phyloP scores from a whole-genome alignment of 92 coral and sea anemone genomes.

The Porites evermanni region DNA sequence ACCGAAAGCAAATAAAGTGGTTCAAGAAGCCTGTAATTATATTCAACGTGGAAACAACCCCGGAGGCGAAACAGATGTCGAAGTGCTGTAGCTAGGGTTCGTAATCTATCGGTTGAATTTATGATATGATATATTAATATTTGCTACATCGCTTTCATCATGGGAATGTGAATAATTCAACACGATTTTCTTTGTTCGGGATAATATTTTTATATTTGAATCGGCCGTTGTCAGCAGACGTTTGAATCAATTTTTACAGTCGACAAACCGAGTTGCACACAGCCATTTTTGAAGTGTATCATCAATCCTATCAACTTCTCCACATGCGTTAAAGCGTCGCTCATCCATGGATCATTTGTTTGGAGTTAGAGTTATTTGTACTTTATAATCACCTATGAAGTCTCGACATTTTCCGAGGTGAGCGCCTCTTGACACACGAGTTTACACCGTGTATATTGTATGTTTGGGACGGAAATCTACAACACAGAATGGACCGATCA shows the following conservation, averaged over 20 bases:
- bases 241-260: background rate
- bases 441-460: background rate
- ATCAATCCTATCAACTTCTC: background rate
- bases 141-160: background rate
- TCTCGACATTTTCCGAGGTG: background rate
- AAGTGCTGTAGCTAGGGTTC: background rate
- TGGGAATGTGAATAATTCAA: background rate
- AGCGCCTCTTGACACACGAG: slow-evolving; percentile 31
- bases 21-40: slow-evolving; percentile 30
- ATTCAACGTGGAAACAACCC: slow-evolving; percentile 43
- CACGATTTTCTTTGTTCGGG: too few species aligned
- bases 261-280: background rate
- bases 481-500: slow-evolving; percentile 18
- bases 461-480: background rate
- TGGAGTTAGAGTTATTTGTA: background rate
- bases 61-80: slow-evolving; percentile 33
- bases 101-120: slow-evolving; percentile 4
- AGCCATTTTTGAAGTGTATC: background rate
- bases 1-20: slow-evolving; percentile 19
- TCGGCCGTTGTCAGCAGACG: background rate
- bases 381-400: slow-evolving; percentile 3
- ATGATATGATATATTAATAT: background rate
- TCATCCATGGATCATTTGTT: slow-evolving; percentile 4
- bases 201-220: background rate
- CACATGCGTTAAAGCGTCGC: slow-evolving; percentile 18